These are phyloP conservation scores for Strigamia maritima DNA, from an alignment of 2,888 invertebrate genomes.

Conservation along the genomic window DNA sequence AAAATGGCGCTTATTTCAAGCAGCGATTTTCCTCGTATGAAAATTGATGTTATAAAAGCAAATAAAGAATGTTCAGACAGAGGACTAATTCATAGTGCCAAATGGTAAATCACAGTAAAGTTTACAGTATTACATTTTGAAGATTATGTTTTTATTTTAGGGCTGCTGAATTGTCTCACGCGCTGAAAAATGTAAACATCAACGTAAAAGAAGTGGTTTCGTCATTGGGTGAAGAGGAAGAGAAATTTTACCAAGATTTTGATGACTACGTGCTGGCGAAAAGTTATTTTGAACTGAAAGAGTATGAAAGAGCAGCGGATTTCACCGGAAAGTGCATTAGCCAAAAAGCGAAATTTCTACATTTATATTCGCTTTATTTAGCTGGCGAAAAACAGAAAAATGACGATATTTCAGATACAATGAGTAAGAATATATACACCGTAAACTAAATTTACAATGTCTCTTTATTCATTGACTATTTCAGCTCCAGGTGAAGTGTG, in stretches of 20 bases:
- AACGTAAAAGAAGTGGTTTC: constrained; percentile 43
- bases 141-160: constrained; percentile 49
- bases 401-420: constrained; percentile 71
- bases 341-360: constrained; percentile 73
- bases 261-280: constrained; percentile 76
- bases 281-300: constrained; percentile 83
- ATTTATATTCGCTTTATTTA: constrained; percentile 80
- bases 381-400: constrained; percentile 85
- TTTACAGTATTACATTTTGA: neutral
- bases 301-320: constrained; percentile 76
- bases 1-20: constrained; percentile 42
- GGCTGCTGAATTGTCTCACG: constrained; percentile 77
- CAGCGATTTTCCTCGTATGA: constrained; percentile 61
- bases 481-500: neutral
- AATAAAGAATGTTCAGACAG: constrained; percentile 73
- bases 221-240: constrained; percentile 47
- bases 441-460: neutral
- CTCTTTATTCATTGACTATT: neutral
- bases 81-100: constrained; percentile 74
- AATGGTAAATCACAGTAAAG: constrained; percentile 61
- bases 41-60: constrained; percentile 63
- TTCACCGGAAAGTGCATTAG: constrained; percentile 69
- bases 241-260: constrained; percentile 59
- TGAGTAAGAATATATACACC: constrained; percentile 50
- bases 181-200: constrained; percentile 66